Percentiles rank a stretch among this genome's conserved stretches.
Conservation (phyloP, 37 sponge, comb jelly and placozoan species). For the Aphrocallistes beatrix region DNA sequence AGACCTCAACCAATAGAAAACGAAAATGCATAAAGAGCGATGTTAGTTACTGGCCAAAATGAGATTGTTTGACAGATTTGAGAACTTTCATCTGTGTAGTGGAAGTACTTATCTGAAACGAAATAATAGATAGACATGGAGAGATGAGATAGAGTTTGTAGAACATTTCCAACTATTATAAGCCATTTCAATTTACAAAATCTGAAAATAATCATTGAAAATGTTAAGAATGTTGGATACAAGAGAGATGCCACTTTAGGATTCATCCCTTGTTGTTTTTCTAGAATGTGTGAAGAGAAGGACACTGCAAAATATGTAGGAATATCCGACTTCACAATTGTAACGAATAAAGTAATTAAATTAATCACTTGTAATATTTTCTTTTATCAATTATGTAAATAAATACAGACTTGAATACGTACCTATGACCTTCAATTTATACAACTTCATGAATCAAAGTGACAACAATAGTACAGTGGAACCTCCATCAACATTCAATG, state of each 20-base stretch:
- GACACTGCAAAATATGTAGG: too few relatives aligned
- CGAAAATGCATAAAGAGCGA: background rate
- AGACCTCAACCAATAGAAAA: background rate
- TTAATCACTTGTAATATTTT: too few relatives aligned
- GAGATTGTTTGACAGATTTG: background rate
- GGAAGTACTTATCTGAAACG: background rate
- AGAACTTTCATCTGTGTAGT: background rate
- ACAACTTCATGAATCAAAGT: too few relatives aligned
- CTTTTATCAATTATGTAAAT: too few relatives aligned
- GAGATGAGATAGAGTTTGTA: background rate
- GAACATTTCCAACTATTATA: background rate
- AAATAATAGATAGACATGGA: background rate
- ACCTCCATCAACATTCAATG: too few relatives aligned
- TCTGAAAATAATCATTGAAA: background rate
- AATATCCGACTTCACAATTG: too few relatives aligned
- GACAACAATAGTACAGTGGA: too few relatives aligned
- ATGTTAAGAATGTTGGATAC: background rate
- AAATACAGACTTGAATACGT: too few relatives aligned
- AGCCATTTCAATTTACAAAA: background rate
- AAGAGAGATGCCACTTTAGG: conserved; percentile 16
- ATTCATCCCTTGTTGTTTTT: background rate
- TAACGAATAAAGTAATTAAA: too few relatives aligned
- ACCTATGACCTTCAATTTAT: too few relatives aligned
- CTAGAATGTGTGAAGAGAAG: background rate
- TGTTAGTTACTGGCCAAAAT: background rate